Conservation (phyloP, 2,113 vertebrate genomes). For the Mus spicilegus region DNA sequence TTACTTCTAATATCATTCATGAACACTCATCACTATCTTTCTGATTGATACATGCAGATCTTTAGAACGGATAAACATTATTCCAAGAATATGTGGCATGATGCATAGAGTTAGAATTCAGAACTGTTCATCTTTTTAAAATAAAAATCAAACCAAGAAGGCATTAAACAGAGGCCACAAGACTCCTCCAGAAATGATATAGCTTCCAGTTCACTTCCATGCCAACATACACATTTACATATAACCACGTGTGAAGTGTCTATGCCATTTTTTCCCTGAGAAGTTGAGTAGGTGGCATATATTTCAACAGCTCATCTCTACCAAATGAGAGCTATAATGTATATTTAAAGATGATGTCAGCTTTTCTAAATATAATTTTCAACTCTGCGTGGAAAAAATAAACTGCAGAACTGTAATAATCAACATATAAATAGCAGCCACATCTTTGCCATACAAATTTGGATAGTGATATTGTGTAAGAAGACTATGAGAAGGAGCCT, state of each 20-base stretch:
- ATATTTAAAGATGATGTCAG: conserved; percentile 85
- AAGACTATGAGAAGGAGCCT: conserved; percentile 73
- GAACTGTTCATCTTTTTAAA: background rate
- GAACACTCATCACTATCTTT: background rate
- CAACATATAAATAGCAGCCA: conserved; percentile 84
- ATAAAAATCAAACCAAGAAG: conserved; percentile 25
- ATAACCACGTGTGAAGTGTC: conserved; percentile 71
- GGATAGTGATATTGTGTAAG: conserved; percentile 79
- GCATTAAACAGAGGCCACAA: conserved; percentile 37
- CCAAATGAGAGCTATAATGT: conserved; percentile 77
- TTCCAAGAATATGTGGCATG: background rate
- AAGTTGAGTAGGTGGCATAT: conserved; percentile 80
- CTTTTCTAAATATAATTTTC: conserved; percentile 83
- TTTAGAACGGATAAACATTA: background rate
- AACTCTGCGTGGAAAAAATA: conserved; percentile 80
- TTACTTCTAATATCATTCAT: background rate
- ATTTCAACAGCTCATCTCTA: conserved; percentile 78
- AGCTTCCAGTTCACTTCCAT: conserved; percentile 12
- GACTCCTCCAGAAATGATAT: background rate
- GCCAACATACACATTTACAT: conserved; percentile 62
- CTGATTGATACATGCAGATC: background rate
- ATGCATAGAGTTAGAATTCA: conserved; percentile 3
- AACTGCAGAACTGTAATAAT: conserved; percentile 83
- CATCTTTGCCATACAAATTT: conserved; percentile 83
- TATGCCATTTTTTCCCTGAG: conserved; percentile 71